Percentiles rank a stretch among this genome's conserved stretches.
Evolutionary conservation across 1,140 invertebrate genomes (phyloP).

Genomic region (Paralvinella palmiformis): DNA sequence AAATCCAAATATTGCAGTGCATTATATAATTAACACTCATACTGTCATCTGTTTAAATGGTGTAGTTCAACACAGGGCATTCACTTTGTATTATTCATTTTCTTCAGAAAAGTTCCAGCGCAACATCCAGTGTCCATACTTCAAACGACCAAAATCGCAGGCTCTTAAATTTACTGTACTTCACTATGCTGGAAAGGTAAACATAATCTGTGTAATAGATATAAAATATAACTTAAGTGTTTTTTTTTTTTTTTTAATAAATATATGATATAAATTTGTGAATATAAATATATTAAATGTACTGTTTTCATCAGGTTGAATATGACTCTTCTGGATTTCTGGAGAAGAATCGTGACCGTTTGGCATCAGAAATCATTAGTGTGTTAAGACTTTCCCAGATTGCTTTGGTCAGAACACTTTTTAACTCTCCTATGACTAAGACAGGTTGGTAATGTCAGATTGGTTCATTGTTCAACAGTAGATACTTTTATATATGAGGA

Average conservation of each 20-base stretch:
- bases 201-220: constrained; percentile 36
- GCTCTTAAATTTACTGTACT: constrained; percentile 56
- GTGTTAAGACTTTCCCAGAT: constrained; percentile 68
- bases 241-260: no score
- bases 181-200: constrained; percentile 44
- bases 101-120: constrained; percentile 72
- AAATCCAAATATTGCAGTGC: no score
- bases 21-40: no score
- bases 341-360: constrained; percentile 77
- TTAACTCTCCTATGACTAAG: constrained; percentile 78
- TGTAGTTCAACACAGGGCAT: no score
- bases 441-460: constrained; percentile 48
- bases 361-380: constrained; percentile 72
- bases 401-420: constrained; percentile 68
- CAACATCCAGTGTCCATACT: constrained; percentile 70
- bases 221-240: neutral
- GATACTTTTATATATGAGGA: no score
- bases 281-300: neutral
- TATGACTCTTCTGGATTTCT: constrained; percentile 74
- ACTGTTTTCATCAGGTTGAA: constrained; percentile 57
- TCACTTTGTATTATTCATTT: no score
- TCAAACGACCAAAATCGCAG: constrained; percentile 66
- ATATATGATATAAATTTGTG: neutral
- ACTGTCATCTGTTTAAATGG: no score
- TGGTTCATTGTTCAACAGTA: no score